phyloP scores from a whole-genome alignment of 2,888 invertebrate species.

The Troides oblongomaculatus region DNA sequence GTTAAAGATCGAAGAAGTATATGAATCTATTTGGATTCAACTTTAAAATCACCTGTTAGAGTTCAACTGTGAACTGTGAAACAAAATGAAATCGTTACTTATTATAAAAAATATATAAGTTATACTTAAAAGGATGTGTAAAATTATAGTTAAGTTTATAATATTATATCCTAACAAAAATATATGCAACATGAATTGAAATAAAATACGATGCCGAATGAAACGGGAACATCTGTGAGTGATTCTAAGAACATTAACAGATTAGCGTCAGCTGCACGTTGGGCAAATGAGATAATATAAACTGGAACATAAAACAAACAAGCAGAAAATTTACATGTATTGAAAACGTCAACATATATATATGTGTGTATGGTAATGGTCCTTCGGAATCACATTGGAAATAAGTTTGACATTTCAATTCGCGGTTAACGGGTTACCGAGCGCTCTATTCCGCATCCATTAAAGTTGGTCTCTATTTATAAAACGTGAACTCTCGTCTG shows the following conservation, averaged over 20 bases:
- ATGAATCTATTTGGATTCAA: too few species aligned
- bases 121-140: too few species aligned
- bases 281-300: conserved; percentile 13
- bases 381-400: conserved; percentile 22
- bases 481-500: conserved; percentile 21
- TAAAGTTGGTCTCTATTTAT: conserved; percentile 28
- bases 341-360: conserved; percentile 17
- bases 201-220: conserved; percentile 12
- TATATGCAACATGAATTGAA: background rate
- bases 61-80: too few species aligned
- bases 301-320: conserved; percentile 13
- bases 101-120: too few species aligned
- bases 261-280: conserved; percentile 18
- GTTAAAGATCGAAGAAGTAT: too few species aligned
- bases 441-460: conserved; percentile 28
- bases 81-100: too few species aligned
- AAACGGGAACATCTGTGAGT: conserved; percentile 20
- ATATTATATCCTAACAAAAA: background rate
- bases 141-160: too few species aligned
- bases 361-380: conserved; percentile 6
- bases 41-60: too few species aligned
- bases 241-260: conserved; percentile 21
- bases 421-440: conserved; percentile 24
- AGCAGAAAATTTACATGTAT: background rate
- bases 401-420: conserved; percentile 29